Conservation (phyloP, 2,113 vertebrate species). For the Megaleporinus macrocephalus region DNA sequence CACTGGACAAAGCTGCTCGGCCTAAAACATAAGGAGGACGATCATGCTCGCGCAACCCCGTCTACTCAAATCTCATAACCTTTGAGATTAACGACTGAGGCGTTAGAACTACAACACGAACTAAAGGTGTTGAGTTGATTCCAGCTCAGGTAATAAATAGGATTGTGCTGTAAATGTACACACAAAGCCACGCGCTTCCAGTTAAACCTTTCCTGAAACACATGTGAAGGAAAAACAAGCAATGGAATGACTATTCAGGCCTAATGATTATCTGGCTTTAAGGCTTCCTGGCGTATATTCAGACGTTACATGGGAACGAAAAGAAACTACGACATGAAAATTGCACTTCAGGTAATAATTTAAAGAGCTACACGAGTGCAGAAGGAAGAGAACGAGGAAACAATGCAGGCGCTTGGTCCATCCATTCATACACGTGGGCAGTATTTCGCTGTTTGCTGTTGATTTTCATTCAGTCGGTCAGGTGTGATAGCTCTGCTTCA, state of each 20-base stretch:
- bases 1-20: constrained; percentile 25
- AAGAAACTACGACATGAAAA: constrained; percentile 4
- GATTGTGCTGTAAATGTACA: constrained; percentile 22
- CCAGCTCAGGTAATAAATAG: constrained; percentile 52
- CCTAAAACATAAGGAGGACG: background rate
- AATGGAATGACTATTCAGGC: constrained; percentile 51
- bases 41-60: background rate
- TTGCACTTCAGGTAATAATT: constrained; percentile 58
- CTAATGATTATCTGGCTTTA: constrained; percentile 33
- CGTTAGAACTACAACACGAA: background rate
- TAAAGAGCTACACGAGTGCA: constrained; percentile 48
- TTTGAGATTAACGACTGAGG: background rate
- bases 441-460: constrained; percentile 35
- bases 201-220: constrained; percentile 40
- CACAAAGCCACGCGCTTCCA: constrained; percentile 39
- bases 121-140: constrained; percentile 29
- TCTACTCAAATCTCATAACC: background rate
- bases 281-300: constrained; percentile 35
- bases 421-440: constrained; percentile 33
- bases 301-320: constrained; percentile 23
- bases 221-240: constrained; percentile 40
- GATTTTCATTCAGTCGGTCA: constrained; percentile 17
- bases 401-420: constrained; percentile 45
- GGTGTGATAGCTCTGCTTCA: constrained; percentile 6
- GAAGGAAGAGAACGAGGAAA: background rate